Base-by-base conservation (phyloP, 2,888 invertebrate genomes). In the Atherix ibis region DNA sequence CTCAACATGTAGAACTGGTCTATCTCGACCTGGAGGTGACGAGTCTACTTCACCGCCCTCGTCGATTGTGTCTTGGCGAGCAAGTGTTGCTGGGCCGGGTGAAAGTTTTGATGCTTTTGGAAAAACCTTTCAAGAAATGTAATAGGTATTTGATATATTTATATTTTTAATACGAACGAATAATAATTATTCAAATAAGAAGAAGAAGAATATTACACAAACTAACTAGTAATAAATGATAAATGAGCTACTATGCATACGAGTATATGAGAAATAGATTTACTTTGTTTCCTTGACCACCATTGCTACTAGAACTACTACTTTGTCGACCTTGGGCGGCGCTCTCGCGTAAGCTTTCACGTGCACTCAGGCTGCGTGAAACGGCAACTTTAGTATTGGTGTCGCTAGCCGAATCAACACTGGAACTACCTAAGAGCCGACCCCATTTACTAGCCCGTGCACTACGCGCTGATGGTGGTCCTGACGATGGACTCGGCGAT, bases 51-150 rank as follows among this genome's bases (percentile, higher is more conserved):
- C 73, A 36, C 67, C 65, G 41, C 70, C 68, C 54, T 83, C 83
- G 52, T 83, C 82, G 47, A 84, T 83, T 33, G 83, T 81, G 51
- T 82, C 82, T 53, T 79, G 78, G 24, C 79, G 66, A 4, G 71
- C 68, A 27, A 71, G 65, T 8, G 61, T 56, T 16, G 62, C 59
- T 41, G 63, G 59, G 30, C 65, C 62, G 2, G 68, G 66, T 29
- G 73, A 66, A 33, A 77, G 65, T 50, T 77, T 78, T 43, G 73
- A 73, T 17, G 76, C 60, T 56, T 78, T 78, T 2, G 77, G 77
- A 52, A 78, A 77, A 41, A 77, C 70, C 62, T 59, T 45, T 24
- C 14, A 41, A 35, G 31, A 32, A 37, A 16, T 36, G 35, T 22
- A 39, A 30, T 13, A 15, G 19, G 18, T 16, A 13, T 40, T 29